phyloP scores from a whole-genome alignment of 1,140 invertebrate genomes.

The Drosophila nannoptera region DNA sequence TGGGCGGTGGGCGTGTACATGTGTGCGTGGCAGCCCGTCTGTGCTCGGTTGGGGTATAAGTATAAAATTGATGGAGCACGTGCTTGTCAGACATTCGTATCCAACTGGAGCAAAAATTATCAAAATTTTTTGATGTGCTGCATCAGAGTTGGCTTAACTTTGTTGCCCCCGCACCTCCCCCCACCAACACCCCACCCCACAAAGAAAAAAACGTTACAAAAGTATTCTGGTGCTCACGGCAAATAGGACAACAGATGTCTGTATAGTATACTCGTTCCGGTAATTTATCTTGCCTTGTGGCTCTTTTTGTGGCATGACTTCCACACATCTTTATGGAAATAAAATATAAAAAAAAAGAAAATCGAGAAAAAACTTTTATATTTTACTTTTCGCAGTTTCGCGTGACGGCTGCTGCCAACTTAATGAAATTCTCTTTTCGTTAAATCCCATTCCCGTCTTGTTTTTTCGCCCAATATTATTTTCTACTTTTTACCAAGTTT shows the following conservation, averaged over 20 bases:
- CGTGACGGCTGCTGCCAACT: conserved; percentile 51
- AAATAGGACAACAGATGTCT: conserved; percentile 25
- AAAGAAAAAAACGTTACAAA: conserved; percentile 21
- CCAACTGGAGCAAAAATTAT: conserved; percentile 41
- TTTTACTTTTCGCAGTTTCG: conserved; percentile 39
- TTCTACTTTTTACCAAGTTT: conserved; percentile 42
- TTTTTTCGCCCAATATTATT: conserved; percentile 41
- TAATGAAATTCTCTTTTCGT: conserved; percentile 65
- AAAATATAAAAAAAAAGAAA: conserved; percentile 27
- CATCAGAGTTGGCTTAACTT: conserved; percentile 33
- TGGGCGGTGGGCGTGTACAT: neutral
- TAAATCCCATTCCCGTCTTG: conserved; percentile 21
- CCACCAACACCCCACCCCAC: neutral
- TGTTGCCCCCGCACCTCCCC: neutral
- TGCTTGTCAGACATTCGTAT: conserved; percentile 34
- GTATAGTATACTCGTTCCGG: conserved; percentile 13
- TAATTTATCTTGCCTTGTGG: conserved; percentile 25
- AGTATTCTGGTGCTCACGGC: conserved; percentile 16
- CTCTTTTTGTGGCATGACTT: conserved; percentile 14
- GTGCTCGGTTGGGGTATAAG: conserved; percentile 20
- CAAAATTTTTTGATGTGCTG: conserved; percentile 40
- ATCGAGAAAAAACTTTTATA: conserved; percentile 53
- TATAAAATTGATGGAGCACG: conserved; percentile 71
- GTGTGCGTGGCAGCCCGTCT: conserved; percentile 9
- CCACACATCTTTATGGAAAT: conserved; percentile 21